phyloP scores from a whole-genome alignment of 2,888 invertebrate genomes.

The Ecliptopera silaceata region DNA sequence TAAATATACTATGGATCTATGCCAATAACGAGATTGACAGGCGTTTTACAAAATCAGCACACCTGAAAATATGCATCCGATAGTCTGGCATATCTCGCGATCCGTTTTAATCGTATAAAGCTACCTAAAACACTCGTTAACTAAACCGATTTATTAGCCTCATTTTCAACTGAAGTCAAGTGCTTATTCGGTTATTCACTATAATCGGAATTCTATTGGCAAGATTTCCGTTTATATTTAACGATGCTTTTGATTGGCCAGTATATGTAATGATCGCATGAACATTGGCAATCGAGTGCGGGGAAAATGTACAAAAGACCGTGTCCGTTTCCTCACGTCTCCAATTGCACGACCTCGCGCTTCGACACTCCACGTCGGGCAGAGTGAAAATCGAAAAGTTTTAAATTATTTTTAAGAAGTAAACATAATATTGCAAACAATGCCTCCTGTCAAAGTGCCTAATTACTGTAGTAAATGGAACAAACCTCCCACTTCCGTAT shows the following conservation, averaged over 20 bases:
- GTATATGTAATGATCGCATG: constrained; percentile 58
- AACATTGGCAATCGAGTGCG: constrained; percentile 67
- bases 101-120: not conserved
- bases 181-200: constrained; percentile 30
- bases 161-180: constrained; percentile 28
- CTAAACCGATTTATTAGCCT: constrained; percentile 19
- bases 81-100: not conserved
- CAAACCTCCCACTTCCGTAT: constrained; percentile 86
- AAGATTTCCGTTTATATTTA: constrained; percentile 70
- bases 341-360: constrained; percentile 65
- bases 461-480: constrained; percentile 73
- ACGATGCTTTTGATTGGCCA: constrained; percentile 67
- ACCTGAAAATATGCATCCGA: constrained; percentile 22
- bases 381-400: constrained; percentile 24
- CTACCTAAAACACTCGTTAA: constrained; percentile 18
- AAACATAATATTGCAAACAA: constrained; percentile 35
- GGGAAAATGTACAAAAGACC: constrained; percentile 73
- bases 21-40: constrained; percentile 54
- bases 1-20: constrained; percentile 53
- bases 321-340: constrained; percentile 54
- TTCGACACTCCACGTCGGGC: constrained; percentile 48
- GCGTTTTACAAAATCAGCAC: constrained; percentile 29
- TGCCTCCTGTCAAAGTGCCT: constrained; percentile 75
- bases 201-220: constrained; percentile 61
- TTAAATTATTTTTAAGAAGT: constrained; percentile 5